Base-by-base conservation (phyloP, 2,113 vertebrate genomes). In the Galeopterus variegatus region DNA sequence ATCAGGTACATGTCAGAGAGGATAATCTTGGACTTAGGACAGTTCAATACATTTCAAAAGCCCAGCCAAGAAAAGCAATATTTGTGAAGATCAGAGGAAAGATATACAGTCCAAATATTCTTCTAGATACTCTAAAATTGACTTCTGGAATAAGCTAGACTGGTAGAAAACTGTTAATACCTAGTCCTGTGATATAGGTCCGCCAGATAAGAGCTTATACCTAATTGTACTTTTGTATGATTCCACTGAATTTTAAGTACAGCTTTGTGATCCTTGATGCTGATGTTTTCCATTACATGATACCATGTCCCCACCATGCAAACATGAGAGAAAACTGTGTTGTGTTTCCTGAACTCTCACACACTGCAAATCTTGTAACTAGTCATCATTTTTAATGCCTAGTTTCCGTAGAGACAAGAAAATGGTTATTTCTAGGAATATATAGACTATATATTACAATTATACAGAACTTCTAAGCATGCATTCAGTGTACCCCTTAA, bases 71-170 rank as follows among this genome's bases (percentile, higher is more conserved):
- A 88, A 90, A 92, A 90, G 76, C 4, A 82, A 36, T 82, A 73
- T 67, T 70, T 95, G 48, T 90, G 60, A 90, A 88, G 67, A 96
- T 90, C 76, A 80, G 52, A 18, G 45, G 73, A 94, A 97, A 93
- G n/a, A 83, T 41, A 62, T 12, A 88, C n/a, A 80, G 15, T 77
- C 23, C 17, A 50, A 17, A 24, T 28, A 79, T 84, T 83, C 41
- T 94, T 89, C 69, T 50, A 80, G 28, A 80, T n/a, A 90, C 18
- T 75, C 5, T 48, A 45, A 97, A 96, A 60, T 90, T 36, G 80
- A 33, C 45, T 94, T 23, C 17, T 31, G 8, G 52, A 76, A 41
- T 96, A 70, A 88, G 41, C 31, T 11, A 33, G 13, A 85, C 0
- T 45, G 62, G 62, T 6, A 48, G 58, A 96, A 67, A 84, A 82